A percentile compares a stretch with the other conserved stretches of the same genome.
Evolutionary conservation across 1,140 invertebrate species (phyloP).

Genomic region (Drosophila sp.): DNA sequence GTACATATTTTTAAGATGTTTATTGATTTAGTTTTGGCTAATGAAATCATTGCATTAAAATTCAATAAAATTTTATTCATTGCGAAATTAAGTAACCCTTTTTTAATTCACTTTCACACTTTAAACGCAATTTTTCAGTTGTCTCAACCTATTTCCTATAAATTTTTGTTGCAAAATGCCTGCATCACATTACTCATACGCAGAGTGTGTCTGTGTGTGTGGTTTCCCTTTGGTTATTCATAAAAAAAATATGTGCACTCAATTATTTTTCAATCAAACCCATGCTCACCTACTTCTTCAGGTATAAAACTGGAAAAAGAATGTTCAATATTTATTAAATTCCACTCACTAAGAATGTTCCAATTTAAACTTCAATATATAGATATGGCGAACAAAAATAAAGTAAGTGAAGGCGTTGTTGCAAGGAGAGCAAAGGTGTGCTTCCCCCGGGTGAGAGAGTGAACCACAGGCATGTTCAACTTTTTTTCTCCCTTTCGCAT

Average conservation of each 20-base stretch:
- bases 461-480: constrained; percentile 20
- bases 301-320: not conserved
- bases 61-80: not conserved
- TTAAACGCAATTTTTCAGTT: too few relatives aligned
- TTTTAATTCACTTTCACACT: too few relatives aligned
- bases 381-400: constrained; percentile 4
- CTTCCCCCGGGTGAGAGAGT: constrained; percentile 1
- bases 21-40: too few relatives aligned
- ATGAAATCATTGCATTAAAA: too few relatives aligned
- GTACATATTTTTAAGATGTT: too few relatives aligned
- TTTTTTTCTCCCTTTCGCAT: constrained; percentile 44
- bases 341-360: constrained; percentile 22
- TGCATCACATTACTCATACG: not conserved
- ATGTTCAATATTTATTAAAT: constrained; percentile 57
- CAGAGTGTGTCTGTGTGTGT: not conserved
- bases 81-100: not conserved
- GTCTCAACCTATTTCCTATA: too few relatives aligned
- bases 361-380: constrained; percentile 17
- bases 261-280: constrained; percentile 10
- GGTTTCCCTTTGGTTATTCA: not conserved
- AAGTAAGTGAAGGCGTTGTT: not conserved
- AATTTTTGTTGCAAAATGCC: not conserved
- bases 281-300: not conserved
- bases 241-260: not conserved
- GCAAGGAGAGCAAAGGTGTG: not conserved